Percentiles rank a stretch among this genome's conserved stretches.
Evolutionary conservation across 2,797 vertebrate species (phyloP).

Genomic region (Cetoscarus ocellatus): DNA sequence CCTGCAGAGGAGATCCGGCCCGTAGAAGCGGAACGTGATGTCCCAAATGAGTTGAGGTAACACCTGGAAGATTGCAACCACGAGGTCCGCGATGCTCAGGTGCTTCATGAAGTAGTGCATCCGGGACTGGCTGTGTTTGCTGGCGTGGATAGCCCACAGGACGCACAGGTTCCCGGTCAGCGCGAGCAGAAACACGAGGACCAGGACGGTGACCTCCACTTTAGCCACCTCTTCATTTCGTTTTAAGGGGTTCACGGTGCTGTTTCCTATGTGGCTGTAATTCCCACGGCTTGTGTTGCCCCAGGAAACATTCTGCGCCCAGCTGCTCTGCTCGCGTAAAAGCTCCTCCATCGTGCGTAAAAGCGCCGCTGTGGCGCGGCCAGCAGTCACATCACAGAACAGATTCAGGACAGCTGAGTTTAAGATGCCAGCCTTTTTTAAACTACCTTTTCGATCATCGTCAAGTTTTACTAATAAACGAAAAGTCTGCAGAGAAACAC

Average conservation of each 20-base stretch:
- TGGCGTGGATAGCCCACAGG: conserved; percentile 90
- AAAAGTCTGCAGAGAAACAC: conserved; percentile 25
- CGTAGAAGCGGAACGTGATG: conserved; percentile 97
- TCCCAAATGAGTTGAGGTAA: conserved; percentile 99
- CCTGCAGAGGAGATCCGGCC: conserved; percentile 94
- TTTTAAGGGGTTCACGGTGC: conserved; percentile 85
- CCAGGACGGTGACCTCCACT: conserved; percentile 93
- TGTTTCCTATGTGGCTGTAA: conserved; percentile 76
- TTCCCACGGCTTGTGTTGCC: conserved; percentile 75
- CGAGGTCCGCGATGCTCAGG: conserved; percentile 96
- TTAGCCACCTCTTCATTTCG: conserved; percentile 96
- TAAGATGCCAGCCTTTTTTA: not conserved
- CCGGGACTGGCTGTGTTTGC: conserved; percentile 92
- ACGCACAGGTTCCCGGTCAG: conserved; percentile 95
- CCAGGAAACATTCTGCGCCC: conserved; percentile 63
- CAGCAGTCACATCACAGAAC: conserved; percentile 62
- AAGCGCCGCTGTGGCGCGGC: conserved; percentile 56
- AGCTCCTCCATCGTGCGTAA: conserved; percentile 82
- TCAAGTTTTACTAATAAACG: not conserved
- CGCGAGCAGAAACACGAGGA: conserved; percentile 92
- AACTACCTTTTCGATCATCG: not conserved
- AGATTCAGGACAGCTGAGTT: not conserved
- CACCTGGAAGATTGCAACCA: conserved; percentile 97
- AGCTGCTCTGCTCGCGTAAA: conserved; percentile 61
- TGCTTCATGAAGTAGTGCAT: conserved; percentile 99